Evolutionary conservation across 92 coral and sea anemone genomes (phyloP).

Genomic region (Pocillopora meandrina): DNA sequence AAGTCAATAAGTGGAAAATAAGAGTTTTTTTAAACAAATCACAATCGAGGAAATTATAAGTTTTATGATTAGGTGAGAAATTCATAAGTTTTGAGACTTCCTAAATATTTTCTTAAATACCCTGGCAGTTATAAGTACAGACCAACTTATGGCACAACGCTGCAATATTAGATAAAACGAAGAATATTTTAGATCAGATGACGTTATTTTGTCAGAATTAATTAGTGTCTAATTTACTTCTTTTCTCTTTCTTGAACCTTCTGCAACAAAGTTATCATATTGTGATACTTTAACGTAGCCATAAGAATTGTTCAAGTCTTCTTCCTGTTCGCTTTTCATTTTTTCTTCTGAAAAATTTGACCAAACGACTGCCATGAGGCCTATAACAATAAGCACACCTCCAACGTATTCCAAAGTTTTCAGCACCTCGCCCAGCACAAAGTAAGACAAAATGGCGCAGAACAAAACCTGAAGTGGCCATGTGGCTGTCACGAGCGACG

Average conservation of each 20-base stretch:
- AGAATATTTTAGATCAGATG: too few species aligned
- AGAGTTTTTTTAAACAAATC: too few species aligned
- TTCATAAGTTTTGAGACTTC: too few species aligned
- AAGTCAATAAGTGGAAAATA: too few species aligned
- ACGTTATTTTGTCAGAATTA: not conserved
- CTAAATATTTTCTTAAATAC: too few species aligned
- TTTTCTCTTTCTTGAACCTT: slow-evolving; percentile 11
- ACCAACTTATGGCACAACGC: too few species aligned
- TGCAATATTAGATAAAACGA: too few species aligned
- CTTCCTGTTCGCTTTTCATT: slow-evolving; percentile 24
- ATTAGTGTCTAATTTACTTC: slow-evolving; percentile 5
- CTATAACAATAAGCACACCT: slow-evolving; percentile 64
- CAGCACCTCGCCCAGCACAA: slow-evolving; percentile 74
- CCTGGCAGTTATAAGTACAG: too few species aligned
- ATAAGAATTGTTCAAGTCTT: slow-evolving; percentile 23
- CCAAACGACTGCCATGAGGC: slow-evolving; percentile 79
- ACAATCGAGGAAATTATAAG: too few species aligned
- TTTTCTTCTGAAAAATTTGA: slow-evolving; percentile 70
- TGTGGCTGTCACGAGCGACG: slow-evolving; percentile 83
- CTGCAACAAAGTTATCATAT: slow-evolving; percentile 57
- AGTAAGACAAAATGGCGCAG: slow-evolving; percentile 77
- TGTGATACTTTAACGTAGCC: slow-evolving; percentile 64
- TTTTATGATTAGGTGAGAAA: too few species aligned
- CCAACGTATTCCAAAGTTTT: slow-evolving; percentile 62
- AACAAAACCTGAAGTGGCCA: slow-evolving; percentile 86